These are phyloP conservation scores for Rhodinocichla rosea DNA, from an alignment of 2,113 vertebrate species.

Conservation along the genomic window DNA sequence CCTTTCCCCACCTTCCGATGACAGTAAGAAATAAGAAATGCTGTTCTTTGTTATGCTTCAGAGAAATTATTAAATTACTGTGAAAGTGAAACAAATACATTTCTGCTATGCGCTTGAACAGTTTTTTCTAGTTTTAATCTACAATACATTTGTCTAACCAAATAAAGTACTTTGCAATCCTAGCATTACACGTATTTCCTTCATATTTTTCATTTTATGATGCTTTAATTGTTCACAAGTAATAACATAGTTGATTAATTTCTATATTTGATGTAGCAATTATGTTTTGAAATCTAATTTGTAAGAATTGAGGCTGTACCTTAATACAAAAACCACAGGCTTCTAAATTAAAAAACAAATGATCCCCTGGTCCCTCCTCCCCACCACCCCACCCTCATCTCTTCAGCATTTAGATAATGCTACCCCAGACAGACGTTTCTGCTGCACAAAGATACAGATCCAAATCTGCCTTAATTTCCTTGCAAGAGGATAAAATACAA, in stretches of 20 bases:
- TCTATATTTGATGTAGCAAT: conserved; percentile 38
- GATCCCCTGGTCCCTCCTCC: neutral
- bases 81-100: neutral
- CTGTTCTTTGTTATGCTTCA: neutral
- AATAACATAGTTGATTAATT: conserved; percentile 55
- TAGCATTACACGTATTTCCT: neutral
- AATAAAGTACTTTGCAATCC: neutral
- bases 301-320: neutral
- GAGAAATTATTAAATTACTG: neutral
- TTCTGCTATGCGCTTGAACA: neutral
- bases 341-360: conserved; percentile 9
- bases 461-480: neutral
- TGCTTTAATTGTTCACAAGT: conserved; percentile 43
- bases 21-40: neutral
- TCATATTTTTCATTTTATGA: conserved; percentile 6
- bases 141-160: conserved; percentile 5
- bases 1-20: neutral
- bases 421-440: neutral
- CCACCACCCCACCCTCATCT: rapidly evolving
- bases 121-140: conserved; percentile 13
- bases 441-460: neutral
- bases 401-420: neutral
- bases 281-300: conserved; percentile 49
- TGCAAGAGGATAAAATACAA: neutral
- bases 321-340: neutral